These are phyloP conservation scores for Lochmaea capreae DNA, from an alignment of 2,888 invertebrate genomes.

Conservation along the genomic window DNA sequence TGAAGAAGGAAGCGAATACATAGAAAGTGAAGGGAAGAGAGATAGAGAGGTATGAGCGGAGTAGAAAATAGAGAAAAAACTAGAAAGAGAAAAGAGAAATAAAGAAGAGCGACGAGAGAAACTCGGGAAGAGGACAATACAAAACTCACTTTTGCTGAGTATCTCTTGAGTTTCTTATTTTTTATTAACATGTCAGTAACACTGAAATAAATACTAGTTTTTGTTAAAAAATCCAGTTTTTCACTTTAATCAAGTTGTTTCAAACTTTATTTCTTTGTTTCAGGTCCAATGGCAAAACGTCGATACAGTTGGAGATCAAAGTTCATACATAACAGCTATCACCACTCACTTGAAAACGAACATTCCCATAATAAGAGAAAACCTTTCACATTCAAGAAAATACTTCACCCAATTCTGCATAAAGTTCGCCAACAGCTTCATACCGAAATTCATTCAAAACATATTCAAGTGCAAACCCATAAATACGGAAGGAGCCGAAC, in stretches of 20 bases:
- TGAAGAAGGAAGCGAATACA: too few relatives aligned
- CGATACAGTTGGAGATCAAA: slow-evolving; percentile 96
- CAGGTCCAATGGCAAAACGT: slow-evolving; percentile 92
- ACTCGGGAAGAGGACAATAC: too few relatives aligned
- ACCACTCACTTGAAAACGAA: slow-evolving; percentile 87
- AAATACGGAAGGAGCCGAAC: slow-evolving; percentile 93
- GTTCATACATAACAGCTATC: slow-evolving; percentile 92
- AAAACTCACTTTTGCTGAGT: too few relatives aligned
- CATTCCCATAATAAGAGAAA: slow-evolving; percentile 90
- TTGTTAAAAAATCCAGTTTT: too few relatives aligned
- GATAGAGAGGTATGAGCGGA: too few relatives aligned
- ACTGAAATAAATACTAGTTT: too few relatives aligned
- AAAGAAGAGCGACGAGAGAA: too few relatives aligned
- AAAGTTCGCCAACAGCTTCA: slow-evolving; percentile 94
- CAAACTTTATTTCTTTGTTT: slow-evolving; percentile 38
- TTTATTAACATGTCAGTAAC: too few relatives aligned
- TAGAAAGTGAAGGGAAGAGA: too few relatives aligned
- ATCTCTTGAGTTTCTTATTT: too few relatives aligned
- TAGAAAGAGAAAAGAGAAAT: too few relatives aligned
- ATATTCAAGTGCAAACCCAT: slow-evolving; percentile 93
- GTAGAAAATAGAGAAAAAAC: too few relatives aligned
- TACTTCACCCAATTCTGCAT: slow-evolving; percentile 99
- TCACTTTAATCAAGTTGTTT: background rate
- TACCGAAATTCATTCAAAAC: slow-evolving; percentile 92
- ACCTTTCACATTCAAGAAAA: slow-evolving; percentile 90